Conservation (phyloP, 2,113 vertebrate genomes). For the Pseudopipra pipra region DNA sequence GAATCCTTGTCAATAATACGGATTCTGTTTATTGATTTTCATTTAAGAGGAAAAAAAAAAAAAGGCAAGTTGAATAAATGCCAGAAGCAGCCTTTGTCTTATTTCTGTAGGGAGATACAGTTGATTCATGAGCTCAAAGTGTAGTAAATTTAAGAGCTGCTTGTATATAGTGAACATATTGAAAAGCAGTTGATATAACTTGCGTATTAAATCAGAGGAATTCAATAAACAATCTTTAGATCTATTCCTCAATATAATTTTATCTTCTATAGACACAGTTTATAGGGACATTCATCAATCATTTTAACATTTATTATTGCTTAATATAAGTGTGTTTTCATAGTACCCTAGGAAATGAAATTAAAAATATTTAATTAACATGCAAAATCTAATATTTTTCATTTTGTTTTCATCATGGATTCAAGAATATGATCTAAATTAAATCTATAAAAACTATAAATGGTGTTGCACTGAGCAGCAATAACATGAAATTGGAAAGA, state of each 20-base stretch:
- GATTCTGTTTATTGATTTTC: conserved; percentile 21
- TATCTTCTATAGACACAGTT: neutral
- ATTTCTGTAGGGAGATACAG: neutral
- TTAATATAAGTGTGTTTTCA: neutral
- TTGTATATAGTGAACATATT: neutral
- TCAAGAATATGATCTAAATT: neutral
- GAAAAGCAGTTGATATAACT: neutral
- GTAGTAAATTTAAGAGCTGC: neutral
- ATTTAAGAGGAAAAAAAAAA: neutral
- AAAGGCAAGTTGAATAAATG: neutral
- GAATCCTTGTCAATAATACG: neutral
- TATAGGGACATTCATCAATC: neutral
- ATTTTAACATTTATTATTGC: neutral
- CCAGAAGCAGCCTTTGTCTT: neutral
- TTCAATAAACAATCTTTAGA: neutral
- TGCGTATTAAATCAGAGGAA: neutral
- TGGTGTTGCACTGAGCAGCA: neutral
- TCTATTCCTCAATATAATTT: neutral
- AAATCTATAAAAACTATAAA: neutral
- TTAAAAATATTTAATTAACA: neutral
- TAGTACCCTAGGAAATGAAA: neutral
- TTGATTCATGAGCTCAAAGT: neutral
- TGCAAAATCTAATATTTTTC: neutral
- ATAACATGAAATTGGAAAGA: neutral
- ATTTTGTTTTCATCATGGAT: neutral